Percentiles rank a stretch among this genome's conserved stretches.
Evolutionary conservation across 2,888 invertebrate genomes (phyloP).

Genomic region (Lasioglossum morio): DNA sequence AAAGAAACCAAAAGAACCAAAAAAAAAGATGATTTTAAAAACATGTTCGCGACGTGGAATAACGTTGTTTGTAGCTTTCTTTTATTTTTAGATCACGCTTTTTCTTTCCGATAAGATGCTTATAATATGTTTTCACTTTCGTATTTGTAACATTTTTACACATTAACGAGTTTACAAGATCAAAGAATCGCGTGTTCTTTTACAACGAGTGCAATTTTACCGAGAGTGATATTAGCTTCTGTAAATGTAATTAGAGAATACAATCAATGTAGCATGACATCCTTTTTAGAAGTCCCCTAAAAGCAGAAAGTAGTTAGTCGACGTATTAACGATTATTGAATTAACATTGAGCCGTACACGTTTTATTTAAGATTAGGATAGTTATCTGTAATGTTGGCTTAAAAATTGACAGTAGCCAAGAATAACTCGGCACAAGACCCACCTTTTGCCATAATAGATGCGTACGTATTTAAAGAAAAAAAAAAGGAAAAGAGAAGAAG

Average conservation of each 20-base stretch:
- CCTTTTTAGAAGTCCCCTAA: constrained; percentile 78
- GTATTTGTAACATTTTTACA: constrained; percentile 42
- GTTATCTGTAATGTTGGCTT: constrained; percentile 77
- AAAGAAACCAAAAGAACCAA: constrained; percentile 4
- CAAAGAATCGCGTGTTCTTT: constrained; percentile 42
- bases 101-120: constrained; percentile 28
- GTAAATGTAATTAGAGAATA: constrained; percentile 42
- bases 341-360: constrained; percentile 74
- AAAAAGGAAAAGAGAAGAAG: constrained; percentile 1
- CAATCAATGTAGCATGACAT: constrained; percentile 34
- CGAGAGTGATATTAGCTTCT: constrained; percentile 65
- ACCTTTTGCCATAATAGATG: constrained; percentile 77
- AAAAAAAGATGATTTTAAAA: neutral
- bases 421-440: constrained; percentile 79
- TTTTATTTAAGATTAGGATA: constrained; percentile 77
- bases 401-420: constrained; percentile 78
- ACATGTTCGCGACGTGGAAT: neutral
- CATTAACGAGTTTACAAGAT: constrained; percentile 29
- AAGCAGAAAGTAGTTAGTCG: constrained; percentile 74
- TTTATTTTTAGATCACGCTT: constrained; percentile 32
- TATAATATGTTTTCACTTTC: constrained; percentile 18
- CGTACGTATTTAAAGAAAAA: constrained; percentile 40
- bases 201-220: constrained; percentile 61
- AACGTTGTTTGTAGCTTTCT: constrained; percentile 14
- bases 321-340: constrained; percentile 75